Conservation (phyloP, 2,888 invertebrate genomes). For the Microctonus hyperodae region DNA sequence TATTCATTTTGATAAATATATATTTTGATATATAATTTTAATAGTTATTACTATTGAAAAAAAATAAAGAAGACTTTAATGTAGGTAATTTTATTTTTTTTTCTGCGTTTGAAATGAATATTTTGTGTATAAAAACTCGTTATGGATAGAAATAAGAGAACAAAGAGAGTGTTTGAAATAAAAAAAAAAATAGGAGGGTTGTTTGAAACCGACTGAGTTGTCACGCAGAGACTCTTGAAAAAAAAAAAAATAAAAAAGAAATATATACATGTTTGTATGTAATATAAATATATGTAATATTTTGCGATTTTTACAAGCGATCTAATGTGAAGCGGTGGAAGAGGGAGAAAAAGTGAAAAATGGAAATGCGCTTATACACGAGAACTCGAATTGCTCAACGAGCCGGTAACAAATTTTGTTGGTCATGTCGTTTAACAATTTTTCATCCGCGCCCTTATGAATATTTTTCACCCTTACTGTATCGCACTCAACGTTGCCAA, state of each 20-base stretch:
- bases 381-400: slow-evolving; percentile 32
- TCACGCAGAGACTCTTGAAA: not conserved
- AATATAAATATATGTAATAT: too few species aligned
- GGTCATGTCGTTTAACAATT: slow-evolving; percentile 30
- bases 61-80: not conserved
- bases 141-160: not conserved
- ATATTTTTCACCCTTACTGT: too few species aligned
- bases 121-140: not conserved
- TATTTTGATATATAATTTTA: not conserved
- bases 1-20: not conserved
- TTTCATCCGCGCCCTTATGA: slow-evolving; percentile 32
- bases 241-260: not conserved
- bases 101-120: not conserved
- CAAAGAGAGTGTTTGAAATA: not conserved
- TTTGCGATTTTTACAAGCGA: too few species aligned
- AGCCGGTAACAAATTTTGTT: slow-evolving; percentile 34
- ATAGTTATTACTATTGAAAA: not conserved
- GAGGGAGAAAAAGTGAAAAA: not conserved
- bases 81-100: not conserved
- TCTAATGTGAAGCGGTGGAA: not conserved
- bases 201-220: not conserved
- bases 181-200: not conserved
- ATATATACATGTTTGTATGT: too few species aligned
- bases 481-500: slow-evolving; percentile 14
- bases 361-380: not conserved